These are phyloP conservation scores for Coryphaenoides rupestris DNA, from an alignment of 2,113 vertebrate genomes.

Conservation along the genomic window DNA sequence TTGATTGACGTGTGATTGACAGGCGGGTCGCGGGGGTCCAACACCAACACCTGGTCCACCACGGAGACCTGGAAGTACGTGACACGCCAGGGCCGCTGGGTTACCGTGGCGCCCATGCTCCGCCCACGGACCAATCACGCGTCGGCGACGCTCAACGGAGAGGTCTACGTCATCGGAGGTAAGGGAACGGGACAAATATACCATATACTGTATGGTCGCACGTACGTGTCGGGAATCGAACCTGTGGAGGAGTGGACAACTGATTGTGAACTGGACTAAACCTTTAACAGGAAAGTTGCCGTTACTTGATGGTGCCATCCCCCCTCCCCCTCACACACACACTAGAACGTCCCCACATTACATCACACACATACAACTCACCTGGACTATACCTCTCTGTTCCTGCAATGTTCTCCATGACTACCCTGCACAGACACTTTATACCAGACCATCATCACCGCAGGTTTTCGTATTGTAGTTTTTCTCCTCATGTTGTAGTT, in stretches of 20 bases:
- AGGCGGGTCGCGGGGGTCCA: conserved; percentile 91
- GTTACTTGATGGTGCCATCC: no score
- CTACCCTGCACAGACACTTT: no score
- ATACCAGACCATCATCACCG: no score
- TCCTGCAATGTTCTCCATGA: no score
- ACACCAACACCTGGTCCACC: conserved; percentile 90
- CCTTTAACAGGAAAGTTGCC: no score
- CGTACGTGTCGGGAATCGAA: conserved; percentile 24
- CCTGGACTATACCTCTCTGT: no score
- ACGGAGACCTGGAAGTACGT: conserved; percentile 92
- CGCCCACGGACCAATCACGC: conserved; percentile 91
- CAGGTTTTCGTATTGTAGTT: no score
- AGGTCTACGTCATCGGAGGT: conserved; percentile 96
- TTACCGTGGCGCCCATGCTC: conserved; percentile 85
- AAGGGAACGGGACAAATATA: conserved; percentile 53
- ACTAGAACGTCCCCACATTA: no score
- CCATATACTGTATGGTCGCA: no score
- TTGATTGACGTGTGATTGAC: conserved; percentile 21
- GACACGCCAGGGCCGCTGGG: conserved; percentile 82
- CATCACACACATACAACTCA: no score
- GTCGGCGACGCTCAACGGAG: conserved; percentile 84
- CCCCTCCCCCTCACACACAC: no score
- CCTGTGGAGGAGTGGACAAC: conserved; percentile 27
- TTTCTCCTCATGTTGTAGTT: conserved; percentile 4
- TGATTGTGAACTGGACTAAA: conserved; percentile 18